Evolutionary conservation across 2,888 invertebrate genomes (phyloP), one percentile per base, ranked within the genome.

Genomic region (Psylliodes chrysocephalus): DNA sequence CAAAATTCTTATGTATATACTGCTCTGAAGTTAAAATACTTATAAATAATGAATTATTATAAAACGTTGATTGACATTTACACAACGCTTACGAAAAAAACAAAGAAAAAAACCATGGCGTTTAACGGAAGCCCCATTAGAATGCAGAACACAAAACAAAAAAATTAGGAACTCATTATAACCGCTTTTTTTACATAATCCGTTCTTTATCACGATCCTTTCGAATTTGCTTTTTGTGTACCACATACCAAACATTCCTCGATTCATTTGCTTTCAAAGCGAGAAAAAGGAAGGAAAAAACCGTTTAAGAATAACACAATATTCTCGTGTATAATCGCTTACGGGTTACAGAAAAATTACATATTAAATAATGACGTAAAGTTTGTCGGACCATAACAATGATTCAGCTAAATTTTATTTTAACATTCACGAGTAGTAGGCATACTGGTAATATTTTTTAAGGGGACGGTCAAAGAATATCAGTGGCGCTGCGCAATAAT

Each of bases 361-460:
- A 54, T 54, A 40, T 40, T 52, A 18, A 15, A 4, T 54, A 15
- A 40, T 30, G 49, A 49, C 25, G 53, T 54, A 42, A 54, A 28
- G 15, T 42, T 35, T 35, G 35, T 54, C 17, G 15, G 40, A 54
- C 42, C 56, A 63, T 44, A 63, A 63, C 56, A 63, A 63, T 56
- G 63, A 63, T 15, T 63, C 56, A 63, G 51, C 56, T 14, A 14
- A 33, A 33, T 40, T 33, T 44, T 30, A 1, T 49, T n/a, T n/a
- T 51, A 56, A 63, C 63, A 55, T 63, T 63, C 63, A 63, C 63
- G 56, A 18, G n/a, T 28, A 30, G 51, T 55, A 35, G 3, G 14
- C 2, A 14, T 35, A 6, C 22, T 22, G 22, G 22, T 22, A 22
- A 6, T 6, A 22, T 22, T 22, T 22, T 22, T 22, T n/a, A n/a